Percentiles rank a stretch among this genome's conserved stretches.
These are phyloP conservation scores for Rhizoglyphus robini DNA, from an alignment of 1,140 invertebrate species.

Conservation along the genomic window DNA sequence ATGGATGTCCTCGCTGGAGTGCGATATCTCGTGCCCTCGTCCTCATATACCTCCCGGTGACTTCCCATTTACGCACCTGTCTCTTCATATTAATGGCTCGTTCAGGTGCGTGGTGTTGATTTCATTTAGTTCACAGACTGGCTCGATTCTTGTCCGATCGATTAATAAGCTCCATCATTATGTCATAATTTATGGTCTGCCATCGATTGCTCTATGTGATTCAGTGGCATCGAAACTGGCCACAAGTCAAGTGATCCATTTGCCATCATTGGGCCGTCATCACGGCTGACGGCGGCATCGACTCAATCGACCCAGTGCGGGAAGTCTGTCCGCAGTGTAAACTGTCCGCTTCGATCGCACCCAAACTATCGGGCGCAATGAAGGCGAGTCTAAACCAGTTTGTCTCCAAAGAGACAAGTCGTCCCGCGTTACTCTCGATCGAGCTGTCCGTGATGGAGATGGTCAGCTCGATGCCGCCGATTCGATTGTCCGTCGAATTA, in stretches of 20 bases:
- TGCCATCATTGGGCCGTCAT: neutral
- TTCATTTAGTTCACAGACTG: conserved; percentile 1
- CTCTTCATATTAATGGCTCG: conserved; percentile 1
- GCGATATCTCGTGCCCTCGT: neutral
- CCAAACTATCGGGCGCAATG: neutral
- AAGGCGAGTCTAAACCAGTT: too few species aligned
- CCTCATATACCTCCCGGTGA: conserved; percentile 12
- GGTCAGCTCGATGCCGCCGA: neutral
- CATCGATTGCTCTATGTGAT: neutral
- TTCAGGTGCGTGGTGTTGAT: conserved; percentile 2
- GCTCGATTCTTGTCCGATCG: neutral
- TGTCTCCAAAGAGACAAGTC: too few species aligned
- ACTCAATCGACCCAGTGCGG: neutral
- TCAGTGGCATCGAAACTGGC: neutral
- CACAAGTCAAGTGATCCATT: neutral
- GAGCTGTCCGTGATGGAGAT: too few species aligned
- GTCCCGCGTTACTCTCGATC: neutral
- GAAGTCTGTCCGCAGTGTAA: neutral
- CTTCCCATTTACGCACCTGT: conserved; percentile 15
- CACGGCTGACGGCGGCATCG: neutral
- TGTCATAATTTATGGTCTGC: too few species aligned
- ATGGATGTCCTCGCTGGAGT: neutral
- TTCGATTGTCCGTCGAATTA: neutral
- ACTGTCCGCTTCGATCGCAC: neutral
- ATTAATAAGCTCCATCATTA: neutral